Percentiles rank a stretch among this genome's conserved stretches.
These are phyloP conservation scores for Microcebus murinus DNA, from an alignment of 2,113 vertebrate genomes.

Conservation along the genomic window DNA sequence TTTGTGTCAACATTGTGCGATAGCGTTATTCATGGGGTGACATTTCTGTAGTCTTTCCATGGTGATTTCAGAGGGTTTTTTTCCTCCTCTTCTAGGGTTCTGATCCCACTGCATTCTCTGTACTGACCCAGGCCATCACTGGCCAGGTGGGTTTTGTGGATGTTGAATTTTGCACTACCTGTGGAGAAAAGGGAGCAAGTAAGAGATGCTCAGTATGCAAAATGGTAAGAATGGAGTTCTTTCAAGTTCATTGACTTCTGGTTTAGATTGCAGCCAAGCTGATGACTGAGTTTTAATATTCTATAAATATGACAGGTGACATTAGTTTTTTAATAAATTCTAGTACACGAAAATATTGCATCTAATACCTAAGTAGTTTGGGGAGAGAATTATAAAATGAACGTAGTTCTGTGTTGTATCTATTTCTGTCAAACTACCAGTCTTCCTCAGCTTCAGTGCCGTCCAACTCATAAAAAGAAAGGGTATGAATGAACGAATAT, in stretches of 20 bases:
- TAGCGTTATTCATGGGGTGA: not conserved
- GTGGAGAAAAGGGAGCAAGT: slow-evolving; percentile 96
- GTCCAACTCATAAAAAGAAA: not conserved
- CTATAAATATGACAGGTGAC: not conserved
- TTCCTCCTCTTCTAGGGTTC: slow-evolving; percentile 87
- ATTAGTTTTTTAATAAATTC: slow-evolving; percentile 13
- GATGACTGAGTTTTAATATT: not conserved
- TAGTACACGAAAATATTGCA: not conserved
- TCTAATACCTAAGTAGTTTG: not conserved
- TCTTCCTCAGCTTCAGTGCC: not conserved
- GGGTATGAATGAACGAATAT: not conserved
- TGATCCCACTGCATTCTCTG: slow-evolving; percentile 96
- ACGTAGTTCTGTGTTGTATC: not conserved
- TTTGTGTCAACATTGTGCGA: not conserved
- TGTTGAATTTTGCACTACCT: slow-evolving; percentile 96
- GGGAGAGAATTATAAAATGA: not conserved
- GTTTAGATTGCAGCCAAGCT: not conserved
- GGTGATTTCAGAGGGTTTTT: not conserved
- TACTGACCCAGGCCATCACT: slow-evolving; percentile 97
- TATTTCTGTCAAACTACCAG: not conserved
- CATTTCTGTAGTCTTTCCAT: not conserved
- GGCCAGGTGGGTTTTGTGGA: slow-evolving; percentile 98
- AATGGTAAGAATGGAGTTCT: slow-evolving; percentile 89
- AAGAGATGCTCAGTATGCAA: slow-evolving; percentile 98
- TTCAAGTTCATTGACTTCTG: not conserved